These are phyloP conservation scores for Lacerta viridis DNA, from an alignment of 2,797 vertebrate genomes.

Conservation along the genomic window DNA sequence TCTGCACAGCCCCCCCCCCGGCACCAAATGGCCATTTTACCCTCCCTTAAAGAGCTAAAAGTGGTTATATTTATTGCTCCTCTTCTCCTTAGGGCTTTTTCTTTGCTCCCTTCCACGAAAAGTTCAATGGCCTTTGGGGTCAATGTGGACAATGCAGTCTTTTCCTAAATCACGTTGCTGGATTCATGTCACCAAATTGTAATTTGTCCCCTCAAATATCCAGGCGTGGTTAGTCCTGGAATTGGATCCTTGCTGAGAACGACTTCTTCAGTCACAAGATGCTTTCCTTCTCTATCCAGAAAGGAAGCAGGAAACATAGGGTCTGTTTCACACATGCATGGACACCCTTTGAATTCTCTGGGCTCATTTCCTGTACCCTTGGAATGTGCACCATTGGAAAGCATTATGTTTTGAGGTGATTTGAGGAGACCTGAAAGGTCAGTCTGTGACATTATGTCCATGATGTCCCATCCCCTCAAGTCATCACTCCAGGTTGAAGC, in stretches of 20 bases:
- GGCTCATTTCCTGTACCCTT: no score
- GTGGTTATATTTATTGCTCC: conserved; percentile 60
- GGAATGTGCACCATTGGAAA: not conserved
- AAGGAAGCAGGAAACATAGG: not conserved
- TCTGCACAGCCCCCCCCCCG: conserved; percentile 61
- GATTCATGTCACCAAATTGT: conserved; percentile 56
- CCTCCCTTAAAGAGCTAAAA: conserved; percentile 66
- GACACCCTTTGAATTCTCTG: not conserved
- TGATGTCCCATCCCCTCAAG: not conserved
- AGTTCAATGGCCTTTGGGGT: conserved; percentile 38
- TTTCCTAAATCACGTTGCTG: conserved; percentile 41
- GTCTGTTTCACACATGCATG: not conserved
- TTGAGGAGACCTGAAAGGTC: not conserved
- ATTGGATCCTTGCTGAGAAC: conserved; percentile 32
- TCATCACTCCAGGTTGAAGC: not conserved
- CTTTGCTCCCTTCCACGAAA: conserved; percentile 29
- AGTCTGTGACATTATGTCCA: not conserved
- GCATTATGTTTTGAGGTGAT: not conserved
- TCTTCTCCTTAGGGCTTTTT: conserved; percentile 48
- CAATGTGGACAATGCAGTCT: conserved; percentile 44
- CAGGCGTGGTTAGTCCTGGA: not conserved
- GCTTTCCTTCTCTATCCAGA: not conserved
- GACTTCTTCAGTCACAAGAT: conserved; percentile 32
- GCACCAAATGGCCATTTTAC: conserved; percentile 55
- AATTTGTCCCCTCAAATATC: conserved; percentile 37